Percentiles rank a stretch among this genome's conserved stretches.
phyloP scores from a whole-genome alignment of 1,140 invertebrate species.

The Zaprionus gabonicus region DNA sequence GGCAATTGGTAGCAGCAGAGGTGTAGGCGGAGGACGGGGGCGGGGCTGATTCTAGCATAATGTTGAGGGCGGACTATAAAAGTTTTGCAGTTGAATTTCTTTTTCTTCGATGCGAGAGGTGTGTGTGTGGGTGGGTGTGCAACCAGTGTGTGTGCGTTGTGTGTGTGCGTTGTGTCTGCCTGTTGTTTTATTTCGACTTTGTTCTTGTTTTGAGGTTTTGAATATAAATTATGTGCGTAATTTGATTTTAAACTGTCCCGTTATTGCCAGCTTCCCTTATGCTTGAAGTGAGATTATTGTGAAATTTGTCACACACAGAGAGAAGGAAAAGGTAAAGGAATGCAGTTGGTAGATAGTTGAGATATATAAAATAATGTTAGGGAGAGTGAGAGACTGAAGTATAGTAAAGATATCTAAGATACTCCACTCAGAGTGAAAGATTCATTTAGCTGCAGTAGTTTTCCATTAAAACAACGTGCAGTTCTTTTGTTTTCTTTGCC shows the following conservation, averaged over 20 bases:
- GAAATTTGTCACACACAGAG: constrained; percentile 45
- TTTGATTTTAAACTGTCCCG: constrained; percentile 76
- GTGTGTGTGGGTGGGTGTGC: constrained; percentile 13
- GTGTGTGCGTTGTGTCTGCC: constrained; percentile 14
- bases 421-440: too few relatives aligned
- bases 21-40: not conserved
- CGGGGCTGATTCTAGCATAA: constrained; percentile 37
- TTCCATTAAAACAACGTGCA: not conserved
- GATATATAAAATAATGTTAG: not conserved
- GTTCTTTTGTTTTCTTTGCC: not conserved
- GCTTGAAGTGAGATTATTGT: constrained; percentile 32
- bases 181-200: constrained; percentile 52
- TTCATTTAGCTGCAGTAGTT: not conserved
- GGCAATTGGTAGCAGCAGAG: constrained; percentile 39
- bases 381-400: not conserved
- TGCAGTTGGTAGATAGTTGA: not conserved
- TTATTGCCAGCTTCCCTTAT: constrained; percentile 59
- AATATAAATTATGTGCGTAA: constrained; percentile 80
- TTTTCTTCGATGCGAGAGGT: constrained; percentile 34
- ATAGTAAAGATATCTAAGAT: too few relatives aligned
- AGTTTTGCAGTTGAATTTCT: constrained; percentile 69
- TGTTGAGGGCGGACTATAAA: constrained; percentile 72
- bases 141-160: constrained; percentile 19
- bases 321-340: constrained; percentile 26
- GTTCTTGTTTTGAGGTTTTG: constrained; percentile 56